These are phyloP conservation scores for Cylindroiulus punctatus DNA, from an alignment of 2,888 invertebrate genomes.

Conservation along the genomic window DNA sequence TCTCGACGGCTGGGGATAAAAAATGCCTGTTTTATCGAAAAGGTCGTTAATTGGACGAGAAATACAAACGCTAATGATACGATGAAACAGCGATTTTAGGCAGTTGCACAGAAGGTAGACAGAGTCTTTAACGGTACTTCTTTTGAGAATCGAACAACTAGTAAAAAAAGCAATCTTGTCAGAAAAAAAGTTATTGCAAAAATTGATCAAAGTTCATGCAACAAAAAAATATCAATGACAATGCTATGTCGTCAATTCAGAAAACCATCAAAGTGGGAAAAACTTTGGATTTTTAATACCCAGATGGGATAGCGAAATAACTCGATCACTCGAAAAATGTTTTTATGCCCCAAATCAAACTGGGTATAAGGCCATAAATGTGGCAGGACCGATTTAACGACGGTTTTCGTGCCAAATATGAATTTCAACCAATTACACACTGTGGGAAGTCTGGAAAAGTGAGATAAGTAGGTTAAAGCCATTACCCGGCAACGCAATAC, in stretches of 20 bases:
- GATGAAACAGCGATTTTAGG: too few species aligned
- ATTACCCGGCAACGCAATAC: background rate
- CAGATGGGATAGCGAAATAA: background rate
- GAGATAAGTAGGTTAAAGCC: slow-evolving; percentile 28
- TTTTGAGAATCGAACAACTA: too few species aligned
- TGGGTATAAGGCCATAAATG: background rate
- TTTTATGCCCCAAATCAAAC: slow-evolving; percentile 42
- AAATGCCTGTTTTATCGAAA: too few species aligned
- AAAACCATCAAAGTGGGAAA: background rate
- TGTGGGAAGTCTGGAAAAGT: slow-evolving; percentile 7
- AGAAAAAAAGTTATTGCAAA: too few species aligned
- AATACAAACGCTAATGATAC: too few species aligned
- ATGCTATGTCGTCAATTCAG: background rate
- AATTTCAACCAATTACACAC: slow-evolving; percentile 16
- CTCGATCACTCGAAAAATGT: background rate
- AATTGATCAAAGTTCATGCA: background rate
- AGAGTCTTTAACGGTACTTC: too few species aligned
- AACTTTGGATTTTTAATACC: background rate
- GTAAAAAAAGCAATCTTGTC: too few species aligned
- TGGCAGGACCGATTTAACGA: background rate
- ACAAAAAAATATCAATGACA: too few species aligned
- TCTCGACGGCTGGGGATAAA: too few species aligned
- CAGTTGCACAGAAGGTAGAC: too few species aligned
- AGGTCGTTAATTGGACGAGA: too few species aligned
- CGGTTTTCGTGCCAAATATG: slow-evolving; percentile 38